Evolutionary conservation across 2,797 vertebrate genomes (phyloP).

Genomic region (Poeciliopsis paucimaculata): DNA sequence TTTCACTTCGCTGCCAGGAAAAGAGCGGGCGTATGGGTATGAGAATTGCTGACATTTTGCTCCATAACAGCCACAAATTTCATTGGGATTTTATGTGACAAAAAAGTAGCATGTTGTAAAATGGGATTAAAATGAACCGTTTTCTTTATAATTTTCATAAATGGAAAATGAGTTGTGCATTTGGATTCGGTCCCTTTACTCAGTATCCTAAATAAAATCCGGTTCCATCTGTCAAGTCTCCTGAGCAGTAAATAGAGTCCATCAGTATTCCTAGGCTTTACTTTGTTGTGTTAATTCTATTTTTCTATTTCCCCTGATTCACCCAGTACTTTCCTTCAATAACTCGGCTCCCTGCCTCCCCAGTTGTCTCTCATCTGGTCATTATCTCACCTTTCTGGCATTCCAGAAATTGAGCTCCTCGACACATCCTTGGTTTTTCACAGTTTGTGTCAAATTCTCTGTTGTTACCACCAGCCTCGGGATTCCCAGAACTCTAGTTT

Average conservation of each 20-base stretch:
- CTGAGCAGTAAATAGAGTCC: neutral
- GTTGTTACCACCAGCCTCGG: neutral
- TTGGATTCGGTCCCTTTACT: neutral
- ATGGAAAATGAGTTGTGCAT: neutral
- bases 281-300: neutral
- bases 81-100: neutral
- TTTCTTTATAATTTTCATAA: neutral
- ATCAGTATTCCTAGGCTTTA: neutral
- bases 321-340: neutral
- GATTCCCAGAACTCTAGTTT: neutral
- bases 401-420: neutral
- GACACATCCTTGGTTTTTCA: neutral
- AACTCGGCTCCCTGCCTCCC: neutral
- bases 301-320: neutral
- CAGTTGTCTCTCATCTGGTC: neutral
- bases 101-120: neutral
- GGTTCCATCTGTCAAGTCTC: neutral
- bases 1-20: slow-evolving; percentile 45
- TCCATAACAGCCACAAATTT: neutral
- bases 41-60: neutral
- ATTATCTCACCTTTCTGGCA: neutral
- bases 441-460: neutral
- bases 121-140: neutral
- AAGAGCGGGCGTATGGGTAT: slow-evolving; percentile 44
- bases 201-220: neutral